Evolutionary conservation across 2,888 invertebrate species (phyloP).

Genomic region (Tachystola acroxantha): DNA sequence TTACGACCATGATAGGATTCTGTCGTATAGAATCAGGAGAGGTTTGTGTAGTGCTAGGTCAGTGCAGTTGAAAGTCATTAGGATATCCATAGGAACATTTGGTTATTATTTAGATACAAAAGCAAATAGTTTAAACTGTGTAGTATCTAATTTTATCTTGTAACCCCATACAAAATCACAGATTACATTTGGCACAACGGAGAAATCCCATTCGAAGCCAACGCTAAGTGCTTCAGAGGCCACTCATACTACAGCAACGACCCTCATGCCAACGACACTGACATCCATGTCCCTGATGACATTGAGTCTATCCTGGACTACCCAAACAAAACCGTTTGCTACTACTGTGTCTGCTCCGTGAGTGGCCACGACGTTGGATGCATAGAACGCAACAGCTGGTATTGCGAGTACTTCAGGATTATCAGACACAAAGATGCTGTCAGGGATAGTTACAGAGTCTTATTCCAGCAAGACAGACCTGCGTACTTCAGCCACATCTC

Average conservation of each 20-base stretch:
- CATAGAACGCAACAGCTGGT: slow-evolving; percentile 38
- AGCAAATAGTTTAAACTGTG: too few relatives aligned
- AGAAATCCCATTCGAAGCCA: slow-evolving; percentile 53
- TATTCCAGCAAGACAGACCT: slow-evolving; percentile 50
- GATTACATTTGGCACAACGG: slow-evolving; percentile 66
- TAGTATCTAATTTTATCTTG: neutral
- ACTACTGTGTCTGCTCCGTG: slow-evolving; percentile 51
- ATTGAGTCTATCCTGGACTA: slow-evolving; percentile 45
- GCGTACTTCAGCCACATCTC: slow-evolving; percentile 51
- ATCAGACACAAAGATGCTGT: slow-evolving; percentile 24
- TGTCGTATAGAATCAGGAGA: slow-evolving; percentile 40
- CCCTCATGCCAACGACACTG: slow-evolving; percentile 39
- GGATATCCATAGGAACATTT: too few relatives aligned
- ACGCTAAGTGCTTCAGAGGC: slow-evolving; percentile 45
- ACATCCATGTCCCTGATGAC: slow-evolving; percentile 30
- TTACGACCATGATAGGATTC: slow-evolving; percentile 11
- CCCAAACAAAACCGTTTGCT: slow-evolving; percentile 19
- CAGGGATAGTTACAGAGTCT: slow-evolving; percentile 33
- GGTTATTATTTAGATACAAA: too few relatives aligned
- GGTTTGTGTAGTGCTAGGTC: slow-evolving; percentile 31
- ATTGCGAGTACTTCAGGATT: slow-evolving; percentile 47
- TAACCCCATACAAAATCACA: too few relatives aligned
- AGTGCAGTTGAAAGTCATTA: slow-evolving; percentile 32
- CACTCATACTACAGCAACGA: slow-evolving; percentile 58
- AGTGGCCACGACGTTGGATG: slow-evolving; percentile 34